Conservation (phyloP, 2,113 vertebrate genomes). For the Callopanchax toddi region DNA sequence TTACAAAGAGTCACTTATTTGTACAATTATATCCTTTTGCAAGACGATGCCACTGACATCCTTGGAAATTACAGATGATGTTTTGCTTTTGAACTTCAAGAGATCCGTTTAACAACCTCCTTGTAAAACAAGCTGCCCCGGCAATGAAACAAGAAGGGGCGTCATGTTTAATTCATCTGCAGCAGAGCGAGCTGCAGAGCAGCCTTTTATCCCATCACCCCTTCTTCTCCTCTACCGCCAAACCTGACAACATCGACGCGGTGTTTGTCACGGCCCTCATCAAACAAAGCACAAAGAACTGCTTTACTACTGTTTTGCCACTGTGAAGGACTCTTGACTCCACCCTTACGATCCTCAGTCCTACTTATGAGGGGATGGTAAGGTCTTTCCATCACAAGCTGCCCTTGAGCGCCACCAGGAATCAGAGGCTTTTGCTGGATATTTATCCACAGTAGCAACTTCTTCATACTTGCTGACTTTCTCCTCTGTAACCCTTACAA, state of each 20-base stretch:
- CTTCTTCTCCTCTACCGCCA: conserved; percentile 5
- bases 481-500: conserved; percentile 48
- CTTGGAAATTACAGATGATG: conserved; percentile 24
- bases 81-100: conserved; percentile 32
- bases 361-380: conserved; percentile 29
- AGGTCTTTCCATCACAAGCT: conserved; percentile 43
- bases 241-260: conserved; percentile 48
- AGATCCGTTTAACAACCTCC: conserved; percentile 30
- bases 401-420: conserved; percentile 48
- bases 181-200: conserved; percentile 35
- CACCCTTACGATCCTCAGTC: conserved; percentile 51
- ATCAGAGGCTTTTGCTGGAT: conserved; percentile 48
- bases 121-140: conserved; percentile 37
- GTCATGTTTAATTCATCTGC: conserved; percentile 23
- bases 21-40: conserved; percentile 33
- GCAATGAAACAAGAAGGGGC: conserved; percentile 3
- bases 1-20: conserved; percentile 43
- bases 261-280: conserved; percentile 49
- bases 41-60: conserved; percentile 38
- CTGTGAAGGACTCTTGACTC: conserved; percentile 78
- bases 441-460: conserved; percentile 62
- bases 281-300: conserved; percentile 76
- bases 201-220: conserved; percentile 28
- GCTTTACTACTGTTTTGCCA: conserved; percentile 76
- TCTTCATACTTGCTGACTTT: conserved; percentile 37